Base-by-base conservation (phyloP, 1,140 invertebrate genomes). In the Rhyacophila brunnea region DNA sequence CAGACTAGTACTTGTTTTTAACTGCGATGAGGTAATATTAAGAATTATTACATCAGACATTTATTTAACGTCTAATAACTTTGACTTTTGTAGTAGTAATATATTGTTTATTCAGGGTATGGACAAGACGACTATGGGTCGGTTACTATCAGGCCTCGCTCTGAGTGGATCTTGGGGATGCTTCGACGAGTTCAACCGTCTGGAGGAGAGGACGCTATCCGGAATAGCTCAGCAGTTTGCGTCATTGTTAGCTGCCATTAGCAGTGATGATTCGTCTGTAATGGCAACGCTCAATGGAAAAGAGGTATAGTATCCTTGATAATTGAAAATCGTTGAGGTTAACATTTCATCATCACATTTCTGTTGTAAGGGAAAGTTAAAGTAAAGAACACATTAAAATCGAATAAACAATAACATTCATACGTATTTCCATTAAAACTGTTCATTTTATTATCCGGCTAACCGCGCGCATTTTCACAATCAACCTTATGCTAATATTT, bases 81-180 rank as follows among this genome's bases (percentile, higher is more conserved):
- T 28, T 28, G 23, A 5, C 38, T 5, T 15, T 40, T 40, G 4
- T 13, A 40, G 38, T 5, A 5, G 11, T 40, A 5, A 40, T 40
- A 40, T 40, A 40, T 57, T 64, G 58, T 17, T 68, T 46, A 6
- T 19, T 6, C 14, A 89, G 92, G 93, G 92, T 42, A 95, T 98
- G 77, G 96, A 99, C 79, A 87, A 91, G 0, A 86, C 88, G 66
- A 95, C 94, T 48, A 95, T 99, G 90, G 90, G 88, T 14, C 81
- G 96, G 49, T 93, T 98, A 67, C 84, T 99, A 47, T 88, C 92
- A 28, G 96, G 96, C 0, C 68, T 98, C 38, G 92, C 94, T 0
- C 89, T 93, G 72, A 92, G 92, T 74, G 96, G 96, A n/a, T 93
- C 95, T 34, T 98, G 95, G 95, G 96, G 96, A 20, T 98, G 95